phyloP scores from a whole-genome alignment of 2,113 vertebrate genomes.

The Amphiprion ocellaris region DNA sequence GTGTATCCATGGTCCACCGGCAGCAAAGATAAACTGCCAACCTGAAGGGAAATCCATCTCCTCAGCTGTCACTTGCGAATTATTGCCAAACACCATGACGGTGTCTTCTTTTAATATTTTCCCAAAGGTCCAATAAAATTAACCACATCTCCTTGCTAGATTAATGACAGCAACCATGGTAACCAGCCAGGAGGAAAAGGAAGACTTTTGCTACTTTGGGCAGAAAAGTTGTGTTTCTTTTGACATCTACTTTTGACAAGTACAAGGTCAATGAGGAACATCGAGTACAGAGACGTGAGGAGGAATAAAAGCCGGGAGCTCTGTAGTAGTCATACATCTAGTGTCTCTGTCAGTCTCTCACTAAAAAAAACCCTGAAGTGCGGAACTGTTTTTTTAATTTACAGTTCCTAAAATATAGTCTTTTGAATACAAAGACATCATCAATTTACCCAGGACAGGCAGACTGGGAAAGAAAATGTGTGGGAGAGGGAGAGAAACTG shows the following conservation, averaged over 20 bases:
- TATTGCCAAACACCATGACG: constrained; percentile 71
- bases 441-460: not conserved
- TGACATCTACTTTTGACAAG: constrained; percentile 64
- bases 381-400: not conserved
- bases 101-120: constrained; percentile 80
- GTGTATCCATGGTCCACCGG: constrained; percentile 63
- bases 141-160: constrained; percentile 63
- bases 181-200: constrained; percentile 46
- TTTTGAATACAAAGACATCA: constrained; percentile 9
- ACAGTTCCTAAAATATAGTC: not conserved
- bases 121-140: constrained; percentile 71
- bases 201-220: constrained; percentile 47
- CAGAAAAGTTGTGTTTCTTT: constrained; percentile 58
- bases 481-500: constrained; percentile 1
- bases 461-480: not conserved
- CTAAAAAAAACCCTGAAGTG: not conserved
- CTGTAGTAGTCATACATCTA: not conserved
- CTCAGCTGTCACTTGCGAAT: constrained; percentile 74
- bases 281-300: not conserved
- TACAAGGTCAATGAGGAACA: constrained; percentile 64
- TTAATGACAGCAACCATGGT: constrained; percentile 59
- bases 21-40: constrained; percentile 79
- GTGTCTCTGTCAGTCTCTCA: not conserved
- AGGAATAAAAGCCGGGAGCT: constrained; percentile 22
- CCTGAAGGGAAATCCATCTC: constrained; percentile 81